These are phyloP conservation scores for Corythoichthys haematopterus DNA, from an alignment of 2,113 vertebrate genomes.

Conservation along the genomic window DNA sequence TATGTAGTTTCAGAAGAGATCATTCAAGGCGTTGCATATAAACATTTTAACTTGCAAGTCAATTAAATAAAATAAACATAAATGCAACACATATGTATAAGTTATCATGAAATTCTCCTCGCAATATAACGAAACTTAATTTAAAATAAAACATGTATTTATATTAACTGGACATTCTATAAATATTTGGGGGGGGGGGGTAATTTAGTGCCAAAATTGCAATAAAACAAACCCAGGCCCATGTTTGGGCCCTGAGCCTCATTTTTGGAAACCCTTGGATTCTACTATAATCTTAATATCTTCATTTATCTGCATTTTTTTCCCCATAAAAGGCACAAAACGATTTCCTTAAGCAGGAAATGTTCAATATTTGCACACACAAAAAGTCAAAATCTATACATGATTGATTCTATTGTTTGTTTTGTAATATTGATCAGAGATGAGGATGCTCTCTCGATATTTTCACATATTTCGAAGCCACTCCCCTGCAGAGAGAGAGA, in stretches of 20 bases:
- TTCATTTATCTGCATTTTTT: background rate
- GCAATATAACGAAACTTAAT: no score
- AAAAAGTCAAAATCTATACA: background rate
- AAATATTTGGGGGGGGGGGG: no score
- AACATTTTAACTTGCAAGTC: background rate
- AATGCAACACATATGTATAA: no score
- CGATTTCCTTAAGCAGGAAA: background rate
- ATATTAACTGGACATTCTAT: no score
- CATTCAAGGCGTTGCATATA: background rate
- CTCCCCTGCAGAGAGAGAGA: conserved; percentile 75
- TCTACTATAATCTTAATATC: background rate
- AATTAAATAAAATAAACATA: conserved; percentile 1
- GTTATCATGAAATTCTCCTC: no score
- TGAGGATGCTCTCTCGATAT: conserved; percentile 55
- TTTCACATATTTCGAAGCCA: conserved; percentile 71
- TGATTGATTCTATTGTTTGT: background rate
- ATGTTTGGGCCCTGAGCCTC: background rate
- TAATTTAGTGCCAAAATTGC: background rate
- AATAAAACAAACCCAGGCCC: background rate
- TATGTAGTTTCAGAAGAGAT: conserved; percentile 14
- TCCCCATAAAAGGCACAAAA: background rate
- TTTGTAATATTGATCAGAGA: background rate
- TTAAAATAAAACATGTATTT: no score
- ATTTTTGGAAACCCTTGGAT: background rate
- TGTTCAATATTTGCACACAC: background rate